These are phyloP conservation scores for Aspidiotus rigidus DNA, from an alignment of 2,888 invertebrate species.

Conservation along the genomic window DNA sequence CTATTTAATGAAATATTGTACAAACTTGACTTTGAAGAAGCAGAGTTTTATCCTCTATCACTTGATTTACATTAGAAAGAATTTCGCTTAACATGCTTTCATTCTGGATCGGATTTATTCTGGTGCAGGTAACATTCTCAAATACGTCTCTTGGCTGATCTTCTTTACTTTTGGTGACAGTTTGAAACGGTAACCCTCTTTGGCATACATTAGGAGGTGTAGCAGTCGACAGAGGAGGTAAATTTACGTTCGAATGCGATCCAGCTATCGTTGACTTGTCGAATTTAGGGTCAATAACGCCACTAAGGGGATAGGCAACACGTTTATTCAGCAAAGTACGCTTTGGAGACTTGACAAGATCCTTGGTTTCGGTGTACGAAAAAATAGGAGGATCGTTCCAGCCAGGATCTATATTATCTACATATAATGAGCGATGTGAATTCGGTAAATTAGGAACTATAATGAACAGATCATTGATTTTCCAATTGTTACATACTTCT, in stretches of 20 bases:
- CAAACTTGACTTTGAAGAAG: neutral
- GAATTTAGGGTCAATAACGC: neutral
- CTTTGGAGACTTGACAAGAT: slow-evolving; percentile 44
- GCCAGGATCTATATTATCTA: slow-evolving; percentile 43
- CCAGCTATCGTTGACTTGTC: slow-evolving; percentile 37
- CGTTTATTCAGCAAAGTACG: slow-evolving; percentile 49
- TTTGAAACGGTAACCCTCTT: neutral
- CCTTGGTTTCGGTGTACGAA: slow-evolving; percentile 43
- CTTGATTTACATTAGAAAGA: neutral
- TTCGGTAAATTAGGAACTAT: too few relatives aligned
- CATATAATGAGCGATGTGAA: neutral
- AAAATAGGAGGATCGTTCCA: slow-evolving; percentile 53
- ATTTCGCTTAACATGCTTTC: slow-evolving; percentile 11
- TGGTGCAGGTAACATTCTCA: neutral
- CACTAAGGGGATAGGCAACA: slow-evolving; percentile 45
- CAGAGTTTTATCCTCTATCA: slow-evolving; percentile 8
- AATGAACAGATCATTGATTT: too few relatives aligned
- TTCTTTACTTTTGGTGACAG: neutral
- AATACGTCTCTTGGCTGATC: neutral
- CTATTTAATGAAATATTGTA: neutral
- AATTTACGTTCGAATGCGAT: slow-evolving; percentile 25
- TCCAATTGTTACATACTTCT: too few relatives aligned
- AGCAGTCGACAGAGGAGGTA: slow-evolving; percentile 21
- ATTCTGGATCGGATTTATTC: neutral
- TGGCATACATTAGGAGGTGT: neutral